phyloP scores from a whole-genome alignment of 2,888 invertebrate species.

The Dicroscelio sp. region DNA sequence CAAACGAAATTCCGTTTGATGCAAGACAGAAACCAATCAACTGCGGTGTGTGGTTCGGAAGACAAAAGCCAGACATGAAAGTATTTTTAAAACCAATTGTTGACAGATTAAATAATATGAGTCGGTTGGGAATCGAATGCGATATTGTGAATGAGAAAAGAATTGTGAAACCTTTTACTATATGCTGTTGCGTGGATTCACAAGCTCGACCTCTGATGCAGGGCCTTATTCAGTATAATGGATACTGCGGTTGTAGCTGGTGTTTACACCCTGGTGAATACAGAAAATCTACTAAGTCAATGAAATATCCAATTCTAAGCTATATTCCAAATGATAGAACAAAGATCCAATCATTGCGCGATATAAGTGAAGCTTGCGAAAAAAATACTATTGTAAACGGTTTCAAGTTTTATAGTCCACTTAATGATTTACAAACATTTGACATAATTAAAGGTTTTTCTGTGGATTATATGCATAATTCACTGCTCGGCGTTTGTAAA shows the following conservation, averaged over 20 bases:
- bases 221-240: background rate
- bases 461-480: constrained; percentile 26
- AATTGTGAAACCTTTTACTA: background rate
- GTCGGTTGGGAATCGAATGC: background rate
- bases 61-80: background rate
- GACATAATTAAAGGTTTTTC: background rate
- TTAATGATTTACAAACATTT: background rate
- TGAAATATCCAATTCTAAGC: background rate
- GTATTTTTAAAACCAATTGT: constrained; percentile 30
- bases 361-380: background rate
- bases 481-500: background rate
- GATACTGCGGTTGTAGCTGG: background rate
- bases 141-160: background rate
- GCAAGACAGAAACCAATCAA: background rate
- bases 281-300: background rate
- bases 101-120: constrained; percentile 37
- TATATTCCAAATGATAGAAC: background rate
- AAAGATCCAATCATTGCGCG: background rate
- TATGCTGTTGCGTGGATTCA: background rate
- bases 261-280: background rate
- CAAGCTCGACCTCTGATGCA: background rate
- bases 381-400: background rate
- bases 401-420: background rate
- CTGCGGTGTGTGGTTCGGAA: background rate
- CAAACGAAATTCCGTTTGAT: constrained; percentile 76